phyloP scores from a whole-genome alignment of 2,797 vertebrate species.

The Urosaurus nigricauda region DNA sequence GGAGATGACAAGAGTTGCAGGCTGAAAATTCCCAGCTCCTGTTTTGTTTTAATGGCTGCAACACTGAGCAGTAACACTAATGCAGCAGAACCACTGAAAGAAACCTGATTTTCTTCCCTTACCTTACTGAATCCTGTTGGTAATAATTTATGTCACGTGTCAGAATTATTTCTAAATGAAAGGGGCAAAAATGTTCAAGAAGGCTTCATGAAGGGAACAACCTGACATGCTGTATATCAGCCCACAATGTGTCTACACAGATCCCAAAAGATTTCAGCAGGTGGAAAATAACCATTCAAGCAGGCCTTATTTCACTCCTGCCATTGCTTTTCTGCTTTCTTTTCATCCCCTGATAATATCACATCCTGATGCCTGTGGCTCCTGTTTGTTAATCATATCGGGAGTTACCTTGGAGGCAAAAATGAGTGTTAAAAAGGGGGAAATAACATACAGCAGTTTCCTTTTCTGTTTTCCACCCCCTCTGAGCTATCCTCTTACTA shows the following conservation, averaged over 20 bases:
- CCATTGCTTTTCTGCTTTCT: constrained; percentile 20
- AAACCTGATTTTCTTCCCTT: not conserved
- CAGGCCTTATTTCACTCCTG: constrained; percentile 20
- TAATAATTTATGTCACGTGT: not conserved
- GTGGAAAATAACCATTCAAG: constrained; percentile 9
- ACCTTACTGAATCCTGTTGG: not conserved
- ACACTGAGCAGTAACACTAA: not conserved
- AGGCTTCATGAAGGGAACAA: constrained; percentile 27
- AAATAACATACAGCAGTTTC: not conserved
- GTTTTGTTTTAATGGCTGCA: not conserved
- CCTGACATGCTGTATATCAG: not conserved
- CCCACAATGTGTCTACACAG: constrained; percentile 6
- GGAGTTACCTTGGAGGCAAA: constrained; percentile 21
- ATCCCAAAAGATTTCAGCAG: not conserved
- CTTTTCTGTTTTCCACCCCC: constrained; percentile 22
- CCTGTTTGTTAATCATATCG: constrained; percentile 45
- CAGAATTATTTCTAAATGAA: constrained; percentile 1
- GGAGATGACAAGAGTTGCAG: no score
- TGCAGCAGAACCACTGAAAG: not conserved
- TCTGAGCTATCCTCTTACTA: constrained; percentile 19
- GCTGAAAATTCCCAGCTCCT: no score
- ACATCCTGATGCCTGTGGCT: constrained; percentile 10
- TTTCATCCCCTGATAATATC: constrained; percentile 21
- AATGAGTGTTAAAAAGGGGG: not conserved
- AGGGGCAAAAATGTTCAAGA: not conserved